Evolutionary conservation across 2,113 vertebrate species (phyloP).

Genomic region (Spea bombifrons): DNA sequence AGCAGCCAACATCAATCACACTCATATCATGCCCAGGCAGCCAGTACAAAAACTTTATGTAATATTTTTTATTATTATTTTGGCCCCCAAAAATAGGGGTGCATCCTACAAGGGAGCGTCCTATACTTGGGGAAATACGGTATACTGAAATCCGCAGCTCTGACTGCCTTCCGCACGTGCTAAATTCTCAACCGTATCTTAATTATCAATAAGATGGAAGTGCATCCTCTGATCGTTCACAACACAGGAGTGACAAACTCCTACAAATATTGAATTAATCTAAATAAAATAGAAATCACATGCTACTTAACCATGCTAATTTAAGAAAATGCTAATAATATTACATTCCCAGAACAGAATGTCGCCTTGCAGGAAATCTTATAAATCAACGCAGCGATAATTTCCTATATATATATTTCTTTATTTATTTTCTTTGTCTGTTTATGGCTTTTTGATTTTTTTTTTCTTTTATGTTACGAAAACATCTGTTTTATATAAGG

Average conservation of each 20-base stretch:
- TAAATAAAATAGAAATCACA: conserved; percentile 22
- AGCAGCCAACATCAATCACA: too few species aligned
- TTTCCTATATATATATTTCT: conserved; percentile 3
- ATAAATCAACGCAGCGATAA: neutral
- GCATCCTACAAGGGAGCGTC: too few species aligned
- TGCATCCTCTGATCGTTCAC: conserved; percentile 2
- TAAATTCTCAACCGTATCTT: neutral
- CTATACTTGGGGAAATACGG: too few species aligned
- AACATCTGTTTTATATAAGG: too few species aligned
- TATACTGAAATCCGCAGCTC: neutral
- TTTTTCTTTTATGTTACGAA: neutral
- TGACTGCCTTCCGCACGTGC: neutral
- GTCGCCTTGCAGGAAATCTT: conserved; percentile 9
- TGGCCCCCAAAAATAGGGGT: too few species aligned
- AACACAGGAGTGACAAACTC: neutral
- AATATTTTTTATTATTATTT: too few species aligned
- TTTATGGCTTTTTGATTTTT: neutral
- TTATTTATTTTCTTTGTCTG: neutral
- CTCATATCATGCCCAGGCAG: too few species aligned
- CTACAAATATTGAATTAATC: conserved; percentile 15
- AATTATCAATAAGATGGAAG: neutral
- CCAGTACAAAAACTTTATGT: too few species aligned
- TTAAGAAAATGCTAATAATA: conserved; percentile 33
- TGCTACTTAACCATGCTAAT: conserved; percentile 13
- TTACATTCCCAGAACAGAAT: conserved; percentile 27